Base-by-base conservation (phyloP, 2,113 vertebrate species). In the Neogobius melanostomus region DNA sequence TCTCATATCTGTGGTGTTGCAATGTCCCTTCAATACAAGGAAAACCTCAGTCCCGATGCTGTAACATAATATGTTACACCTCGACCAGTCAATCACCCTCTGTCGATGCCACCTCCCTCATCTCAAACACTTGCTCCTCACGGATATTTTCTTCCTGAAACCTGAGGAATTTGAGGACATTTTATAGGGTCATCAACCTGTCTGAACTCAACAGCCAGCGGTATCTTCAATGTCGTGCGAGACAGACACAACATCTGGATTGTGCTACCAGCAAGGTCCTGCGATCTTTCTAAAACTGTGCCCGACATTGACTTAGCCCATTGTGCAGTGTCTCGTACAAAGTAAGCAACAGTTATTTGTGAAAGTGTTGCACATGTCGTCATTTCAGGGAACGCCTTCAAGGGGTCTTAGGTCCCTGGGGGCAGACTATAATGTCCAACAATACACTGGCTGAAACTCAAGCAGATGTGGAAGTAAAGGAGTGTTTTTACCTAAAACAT, bases 151-250 rank as follows among this genome's bases (percentile, higher is more conserved):
- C 36, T 36, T 36, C 28, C 11, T 76, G 52, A 73, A 77, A 62
- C 52, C 28, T 15, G 69, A 54, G 61, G 74, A 72, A 77, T 73
- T 45, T 44, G 28, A 12, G 43, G 47, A 16, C 11, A 46, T 70
- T 72, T 70, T 68, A 71, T 6, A 12, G 62, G 45, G 16, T 12
- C 28, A 4, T 83, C 66, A 77, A 82, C 66, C 11, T 42, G 3
- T 69, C 67, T 45, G 42, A 48, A 66, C 10, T 12, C 11, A 14
- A 14, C 48, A 44, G 12, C 4, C 47, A 56, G 16, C 51, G 54
- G 8, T 57, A 8, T 15, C 21, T 42, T 60, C 54, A 56, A 11
- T 56, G 10, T 11, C 21, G 11, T 3, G 3, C 28, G 3, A 28
- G 28, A 28, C 3, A 28, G 28, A 28, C 28, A 28, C 28, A 28